Base-by-base conservation (phyloP, 2,797 vertebrate genomes). In the Gephyroberyx darwinii region DNA sequence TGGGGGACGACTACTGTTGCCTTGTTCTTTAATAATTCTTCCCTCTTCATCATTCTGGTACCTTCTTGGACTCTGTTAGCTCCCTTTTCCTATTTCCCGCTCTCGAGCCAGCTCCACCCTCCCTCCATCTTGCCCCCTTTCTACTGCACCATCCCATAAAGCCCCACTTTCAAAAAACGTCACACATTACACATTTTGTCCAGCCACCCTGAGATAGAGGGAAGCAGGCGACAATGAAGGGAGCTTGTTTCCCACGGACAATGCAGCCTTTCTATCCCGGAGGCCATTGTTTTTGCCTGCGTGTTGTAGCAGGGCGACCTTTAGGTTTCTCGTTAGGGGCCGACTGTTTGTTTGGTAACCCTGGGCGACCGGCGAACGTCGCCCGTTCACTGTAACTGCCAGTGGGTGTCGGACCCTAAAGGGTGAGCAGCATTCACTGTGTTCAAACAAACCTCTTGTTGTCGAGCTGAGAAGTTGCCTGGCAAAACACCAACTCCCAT, bases 321-420 rank as follows among this genome's bases (percentile, higher is more conserved):
- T 53, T 43, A 20, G 47, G 69, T 8, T 30, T 71, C 22, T 35
- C 52, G 35, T 60, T 69, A 45, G 63, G 26, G 51, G n/a, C n/a
- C 43, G 52, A 17, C 37, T 84, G 74, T 82, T 80, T 85, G 80
- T 77, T 72, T 76, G 69, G 83, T 82, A 77, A 74, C 80, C 67
- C 22, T 17, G 75, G 77, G 54, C 72, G 58, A 80, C 76, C 45
- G 31, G 8, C 58, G 35, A 50, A 37, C 50, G 48, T 64, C 43
- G 19, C 47, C 61, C 35, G n/a, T 8, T 10, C 19, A 22, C n/a
- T 22, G 39, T 43, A 26, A n/a, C 12, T 43, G 14, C 26, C n/a
- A 13, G 53, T 33, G 26, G 17, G 48, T 35, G 30, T 13, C 10
- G n/a, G 56, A 26, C 26, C 45, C 20, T 43, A 16, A 43, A 4